Evolutionary conservation across 2,888 invertebrate species (phyloP).

Genomic region (Notodonta dromedarius): DNA sequence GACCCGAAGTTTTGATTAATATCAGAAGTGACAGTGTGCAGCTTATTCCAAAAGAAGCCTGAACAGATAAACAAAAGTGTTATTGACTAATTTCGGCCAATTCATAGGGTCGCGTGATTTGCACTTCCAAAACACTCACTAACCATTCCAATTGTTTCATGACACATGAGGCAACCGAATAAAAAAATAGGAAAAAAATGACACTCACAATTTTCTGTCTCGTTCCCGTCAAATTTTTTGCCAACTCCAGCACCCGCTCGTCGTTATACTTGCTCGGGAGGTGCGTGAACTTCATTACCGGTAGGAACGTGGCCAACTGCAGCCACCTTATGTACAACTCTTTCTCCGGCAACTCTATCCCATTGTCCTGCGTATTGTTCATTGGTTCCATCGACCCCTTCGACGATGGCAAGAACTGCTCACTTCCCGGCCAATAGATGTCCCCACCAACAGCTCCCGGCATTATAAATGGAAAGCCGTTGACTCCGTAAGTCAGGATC

Average conservation of each 20-base stretch:
- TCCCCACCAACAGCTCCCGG: slow-evolving; percentile 98
- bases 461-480: slow-evolving; percentile 96
- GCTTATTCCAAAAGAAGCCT: no score
- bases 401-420: slow-evolving; percentile 81
- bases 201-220: slow-evolving; percentile 87
- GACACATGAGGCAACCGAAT: no score
- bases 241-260: slow-evolving; percentile 89
- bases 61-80: no score
- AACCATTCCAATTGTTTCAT: no score
- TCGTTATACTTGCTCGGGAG: slow-evolving; percentile 95
- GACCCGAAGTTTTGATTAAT: no score
- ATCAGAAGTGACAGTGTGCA: no score
- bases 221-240: slow-evolving; percentile 89
- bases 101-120: no score
- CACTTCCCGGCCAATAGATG: slow-evolving; percentile 85
- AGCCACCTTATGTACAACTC: slow-evolving; percentile 96
- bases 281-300: slow-evolving; percentile 95
- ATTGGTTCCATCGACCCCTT: slow-evolving; percentile 69
- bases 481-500: slow-evolving; percentile 93
- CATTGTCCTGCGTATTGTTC: slow-evolving; percentile 69
- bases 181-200: no score
- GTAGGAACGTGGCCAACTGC: slow-evolving; percentile 95
- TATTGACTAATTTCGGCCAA: no score
- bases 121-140: no score
- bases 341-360: slow-evolving; percentile 86